A percentile compares a stretch with the other conserved stretches of the same genome.
Evolutionary conservation across 2,797 vertebrate genomes (phyloP).

Genomic region (Rhynchotus rufescens): DNA sequence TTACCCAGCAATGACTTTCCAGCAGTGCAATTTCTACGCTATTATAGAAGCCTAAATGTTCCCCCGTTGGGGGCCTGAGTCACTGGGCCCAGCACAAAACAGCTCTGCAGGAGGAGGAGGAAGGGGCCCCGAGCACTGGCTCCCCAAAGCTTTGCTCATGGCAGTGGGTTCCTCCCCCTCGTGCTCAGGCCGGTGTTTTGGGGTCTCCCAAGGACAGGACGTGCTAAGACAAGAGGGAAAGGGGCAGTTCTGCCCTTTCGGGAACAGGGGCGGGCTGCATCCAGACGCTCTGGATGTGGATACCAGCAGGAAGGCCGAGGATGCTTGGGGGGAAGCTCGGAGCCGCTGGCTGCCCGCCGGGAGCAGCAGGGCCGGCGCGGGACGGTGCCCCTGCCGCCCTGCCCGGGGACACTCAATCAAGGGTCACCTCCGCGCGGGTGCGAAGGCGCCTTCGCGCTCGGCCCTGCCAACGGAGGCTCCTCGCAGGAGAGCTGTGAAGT

Average conservation of each 20-base stretch:
- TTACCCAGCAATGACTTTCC: neutral
- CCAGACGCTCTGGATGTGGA: neutral
- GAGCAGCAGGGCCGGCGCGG: slow-evolving; percentile 6
- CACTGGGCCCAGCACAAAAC: neutral
- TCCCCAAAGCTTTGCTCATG: neutral
- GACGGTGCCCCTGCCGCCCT: slow-evolving; percentile 35
- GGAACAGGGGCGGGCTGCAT: neutral
- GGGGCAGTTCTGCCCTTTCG: neutral
- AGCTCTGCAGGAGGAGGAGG: neutral
- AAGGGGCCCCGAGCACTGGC: neutral
- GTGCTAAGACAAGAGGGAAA: neutral
- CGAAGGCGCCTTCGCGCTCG: slow-evolving; percentile 15
- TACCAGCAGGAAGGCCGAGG: neutral
- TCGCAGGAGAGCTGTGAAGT: slow-evolving; percentile 32
- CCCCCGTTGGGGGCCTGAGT: neutral
- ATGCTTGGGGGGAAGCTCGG: neutral
- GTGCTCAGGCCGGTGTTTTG: neutral
- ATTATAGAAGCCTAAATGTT: neutral
- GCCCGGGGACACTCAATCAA: slow-evolving; percentile 64
- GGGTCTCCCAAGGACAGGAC: neutral
- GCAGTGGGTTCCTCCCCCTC: neutral
- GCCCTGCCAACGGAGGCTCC: slow-evolving; percentile 40
- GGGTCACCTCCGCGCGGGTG: neutral
- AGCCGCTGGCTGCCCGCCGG: neutral
- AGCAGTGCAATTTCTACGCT: neutral